Percentiles rank a stretch among this genome's conserved stretches.
Evolutionary conservation across 2,797 vertebrate species (phyloP).

Genomic region (Myotis pilosus): DNA sequence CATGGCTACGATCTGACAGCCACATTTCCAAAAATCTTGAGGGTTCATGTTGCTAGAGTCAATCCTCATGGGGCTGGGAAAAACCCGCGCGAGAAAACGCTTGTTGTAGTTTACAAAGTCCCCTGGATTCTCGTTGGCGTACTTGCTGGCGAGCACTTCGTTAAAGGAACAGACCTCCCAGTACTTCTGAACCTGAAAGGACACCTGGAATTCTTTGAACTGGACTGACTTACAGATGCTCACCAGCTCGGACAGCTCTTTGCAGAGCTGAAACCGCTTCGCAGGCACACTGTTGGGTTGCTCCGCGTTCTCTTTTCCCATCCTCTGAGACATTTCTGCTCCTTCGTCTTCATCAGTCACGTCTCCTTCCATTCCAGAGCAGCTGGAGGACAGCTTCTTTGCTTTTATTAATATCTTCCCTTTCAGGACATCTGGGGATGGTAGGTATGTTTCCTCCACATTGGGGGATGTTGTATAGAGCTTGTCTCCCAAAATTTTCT

Average conservation of each 20-base stretch:
- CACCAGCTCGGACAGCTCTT: slow-evolving; percentile 96
- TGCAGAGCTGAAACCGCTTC: slow-evolving; percentile 95
- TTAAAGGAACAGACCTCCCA: slow-evolving; percentile 99
- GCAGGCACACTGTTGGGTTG: slow-evolving; percentile 85
- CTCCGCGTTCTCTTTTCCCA: slow-evolving; percentile 90
- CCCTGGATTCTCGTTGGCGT: slow-evolving; percentile 93
- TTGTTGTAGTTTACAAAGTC: slow-evolving; percentile 99
- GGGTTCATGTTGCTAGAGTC: slow-evolving; percentile 99
- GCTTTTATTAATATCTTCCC: slow-evolving; percentile 95
- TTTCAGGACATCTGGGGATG: slow-evolving; percentile 92
- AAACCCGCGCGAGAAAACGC: slow-evolving; percentile 94
- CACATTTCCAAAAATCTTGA: slow-evolving; percentile 99
- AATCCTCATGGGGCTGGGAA: slow-evolving; percentile 98
- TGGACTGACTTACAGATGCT: slow-evolving; percentile 96
- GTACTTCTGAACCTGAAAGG: slow-evolving; percentile 96
- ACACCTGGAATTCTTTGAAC: slow-evolving; percentile 95
- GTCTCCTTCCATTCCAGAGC: slow-evolving; percentile 92
- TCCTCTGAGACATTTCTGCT: slow-evolving; percentile 95
- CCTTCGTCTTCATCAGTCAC: slow-evolving; percentile 98
- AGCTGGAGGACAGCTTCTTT: slow-evolving; percentile 92
- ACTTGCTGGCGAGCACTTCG: slow-evolving; percentile 95
- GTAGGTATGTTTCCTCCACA: slow-evolving; percentile 93
- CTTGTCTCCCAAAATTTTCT: slow-evolving; percentile 96
- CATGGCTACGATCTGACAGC: slow-evolving; percentile 99
- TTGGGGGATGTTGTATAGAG: slow-evolving; percentile 90